Evolutionary conservation across 2,888 invertebrate genomes (phyloP).

Genomic region (Trachelus iudaicus): DNA sequence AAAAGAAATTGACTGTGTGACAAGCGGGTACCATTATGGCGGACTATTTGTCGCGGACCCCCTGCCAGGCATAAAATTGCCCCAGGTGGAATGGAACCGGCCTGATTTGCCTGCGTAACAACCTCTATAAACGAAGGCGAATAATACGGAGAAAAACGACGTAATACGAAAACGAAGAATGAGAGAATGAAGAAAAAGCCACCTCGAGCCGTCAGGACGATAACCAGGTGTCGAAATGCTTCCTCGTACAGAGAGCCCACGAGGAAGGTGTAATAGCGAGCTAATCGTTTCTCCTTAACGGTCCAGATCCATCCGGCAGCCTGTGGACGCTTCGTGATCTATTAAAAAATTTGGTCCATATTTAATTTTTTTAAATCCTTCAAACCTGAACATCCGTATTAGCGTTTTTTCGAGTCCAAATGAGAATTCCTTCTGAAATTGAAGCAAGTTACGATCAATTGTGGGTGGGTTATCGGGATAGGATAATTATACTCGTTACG

Average conservation of each 20-base stretch:
- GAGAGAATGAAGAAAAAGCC: neutral
- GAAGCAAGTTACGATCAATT: neutral
- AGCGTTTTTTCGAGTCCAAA: neutral
- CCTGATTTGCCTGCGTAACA: slow-evolving; percentile 2
- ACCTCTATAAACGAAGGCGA: neutral
- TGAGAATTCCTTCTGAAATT: neutral
- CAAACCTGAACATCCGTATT: neutral
- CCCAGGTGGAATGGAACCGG: neutral
- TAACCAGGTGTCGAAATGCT: neutral
- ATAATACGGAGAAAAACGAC: neutral
- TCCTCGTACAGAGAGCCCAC: neutral
- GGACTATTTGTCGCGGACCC: neutral
- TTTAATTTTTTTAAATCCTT: neutral
- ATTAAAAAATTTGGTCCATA: neutral
- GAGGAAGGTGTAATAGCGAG: neutral
- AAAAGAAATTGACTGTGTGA: neutral
- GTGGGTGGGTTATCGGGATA: slow-evolving; percentile 14
- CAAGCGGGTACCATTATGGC: neutral
- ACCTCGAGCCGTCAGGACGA: neutral
- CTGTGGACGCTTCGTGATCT: neutral
- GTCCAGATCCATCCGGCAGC: neutral
- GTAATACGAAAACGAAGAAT: neutral
- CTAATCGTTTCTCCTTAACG: neutral
- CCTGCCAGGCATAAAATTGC: neutral
- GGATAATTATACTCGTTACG: slow-evolving; percentile 61